Percentiles rank a stretch among this genome's conserved stretches.
Evolutionary conservation across 1,140 invertebrate genomes (phyloP).

Genomic region (Plodia interpunctella): DNA sequence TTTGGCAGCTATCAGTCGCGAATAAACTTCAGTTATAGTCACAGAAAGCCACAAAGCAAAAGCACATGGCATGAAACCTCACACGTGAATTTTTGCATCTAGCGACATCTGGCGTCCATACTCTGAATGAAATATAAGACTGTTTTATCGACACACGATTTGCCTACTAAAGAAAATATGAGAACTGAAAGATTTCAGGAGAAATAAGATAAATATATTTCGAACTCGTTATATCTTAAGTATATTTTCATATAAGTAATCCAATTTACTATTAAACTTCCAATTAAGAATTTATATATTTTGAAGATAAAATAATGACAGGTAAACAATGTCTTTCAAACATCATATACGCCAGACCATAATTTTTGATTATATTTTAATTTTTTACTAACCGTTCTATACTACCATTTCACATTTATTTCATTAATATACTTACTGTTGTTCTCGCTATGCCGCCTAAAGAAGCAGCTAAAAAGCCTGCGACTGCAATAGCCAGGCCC

Average conservation of each 20-base stretch:
- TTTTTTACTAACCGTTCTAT: no score
- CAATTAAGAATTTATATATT: no score
- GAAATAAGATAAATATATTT: neutral
- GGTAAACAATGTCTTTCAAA: no score
- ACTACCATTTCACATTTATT: no score
- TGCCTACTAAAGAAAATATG: neutral
- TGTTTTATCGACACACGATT: slow-evolving; percentile 15
- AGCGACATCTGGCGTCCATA: slow-evolving; percentile 5
- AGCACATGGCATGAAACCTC: slow-evolving; percentile 14
- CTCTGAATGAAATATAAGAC: neutral
- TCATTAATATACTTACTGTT: neutral
- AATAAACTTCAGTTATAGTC: slow-evolving; percentile 23
- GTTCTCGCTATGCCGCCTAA: slow-evolving; percentile 49
- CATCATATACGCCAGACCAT: no score
- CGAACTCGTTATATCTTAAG: no score
- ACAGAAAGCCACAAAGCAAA: slow-evolving; percentile 17
- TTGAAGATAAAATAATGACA: no score
- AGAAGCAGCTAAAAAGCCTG: slow-evolving; percentile 41
- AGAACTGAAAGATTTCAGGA: neutral
- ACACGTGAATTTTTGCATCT: slow-evolving; percentile 14
- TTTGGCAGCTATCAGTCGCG: slow-evolving; percentile 28
- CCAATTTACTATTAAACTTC: neutral
- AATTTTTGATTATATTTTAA: no score
- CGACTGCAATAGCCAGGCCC: slow-evolving; percentile 31
- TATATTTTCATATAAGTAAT: no score